These are phyloP conservation scores for Perca fluviatilis DNA, from an alignment of 2,113 vertebrate species.

Conservation along the genomic window DNA sequence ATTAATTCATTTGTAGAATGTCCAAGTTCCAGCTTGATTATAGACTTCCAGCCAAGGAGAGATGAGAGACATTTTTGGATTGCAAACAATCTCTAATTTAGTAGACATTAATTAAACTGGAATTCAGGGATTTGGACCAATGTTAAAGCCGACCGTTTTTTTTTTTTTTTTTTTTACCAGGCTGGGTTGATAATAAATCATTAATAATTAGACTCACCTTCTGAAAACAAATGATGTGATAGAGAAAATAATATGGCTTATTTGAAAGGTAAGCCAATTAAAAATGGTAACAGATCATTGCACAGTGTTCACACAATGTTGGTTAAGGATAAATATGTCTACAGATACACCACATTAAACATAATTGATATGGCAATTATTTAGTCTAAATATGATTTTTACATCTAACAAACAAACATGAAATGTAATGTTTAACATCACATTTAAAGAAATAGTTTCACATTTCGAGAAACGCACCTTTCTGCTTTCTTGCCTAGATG, in stretches of 20 bases:
- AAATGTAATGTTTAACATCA: not conserved
- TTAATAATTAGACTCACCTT: constrained; percentile 27
- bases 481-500: not conserved
- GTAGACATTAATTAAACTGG: constrained; percentile 17
- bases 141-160: not conserved
- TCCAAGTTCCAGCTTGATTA: constrained; percentile 27
- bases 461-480: not conserved
- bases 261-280: constrained; percentile 30
- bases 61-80: constrained; percentile 20
- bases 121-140: not conserved
- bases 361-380: not conserved
- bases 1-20: constrained; percentile 25
- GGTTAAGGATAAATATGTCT: not conserved
- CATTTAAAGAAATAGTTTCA: not conserved
- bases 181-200: constrained; percentile 30
- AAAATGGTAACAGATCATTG: constrained; percentile 3
- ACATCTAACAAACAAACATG: not conserved
- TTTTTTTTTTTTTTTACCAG: not conserved
- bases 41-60: not conserved
- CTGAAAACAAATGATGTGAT: constrained; percentile 9
- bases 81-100: constrained; percentile 17
- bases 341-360: constrained; percentile 4
- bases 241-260: not conserved
- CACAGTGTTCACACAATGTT: not conserved
- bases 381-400: not conserved